phyloP scores from a whole-genome alignment of 2,888 invertebrate genomes.

The Meandrusa payeni region DNA sequence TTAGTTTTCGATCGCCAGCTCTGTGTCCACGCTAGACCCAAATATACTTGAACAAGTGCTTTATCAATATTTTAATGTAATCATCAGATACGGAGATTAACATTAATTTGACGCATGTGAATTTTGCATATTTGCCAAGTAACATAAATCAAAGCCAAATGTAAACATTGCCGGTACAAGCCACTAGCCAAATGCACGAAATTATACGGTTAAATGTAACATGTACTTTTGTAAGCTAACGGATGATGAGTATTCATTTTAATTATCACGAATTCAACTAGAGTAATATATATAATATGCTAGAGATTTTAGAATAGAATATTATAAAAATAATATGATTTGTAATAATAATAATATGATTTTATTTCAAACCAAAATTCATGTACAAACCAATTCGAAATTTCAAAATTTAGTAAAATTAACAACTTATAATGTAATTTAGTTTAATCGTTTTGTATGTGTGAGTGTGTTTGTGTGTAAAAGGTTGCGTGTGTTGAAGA shows the following conservation, averaged over 20 bases:
- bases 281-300: too few species aligned
- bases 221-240: conserved; percentile 20
- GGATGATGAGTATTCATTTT: conserved; percentile 9
- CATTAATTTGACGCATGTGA: conserved; percentile 10
- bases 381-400: too few species aligned
- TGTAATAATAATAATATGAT: too few species aligned
- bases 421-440: too few species aligned
- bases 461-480: too few species aligned
- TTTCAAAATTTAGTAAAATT: too few species aligned
- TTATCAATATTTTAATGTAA: conserved; percentile 18
- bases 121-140: conserved; percentile 40
- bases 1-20: too few species aligned
- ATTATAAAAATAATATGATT: too few species aligned
- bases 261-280: conserved; percentile 7
- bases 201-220: conserved; percentile 26
- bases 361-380: too few species aligned
- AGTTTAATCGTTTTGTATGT: too few species aligned
- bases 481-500: too few species aligned
- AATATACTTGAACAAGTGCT: conserved; percentile 17
- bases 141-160: conserved; percentile 39
- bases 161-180: conserved; percentile 32
- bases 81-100: conserved; percentile 14
- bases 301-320: too few species aligned
- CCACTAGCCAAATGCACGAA: conserved; percentile 39
- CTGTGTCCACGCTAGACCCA: not conserved